phyloP scores from a whole-genome alignment of 2,113 vertebrate species.

The Acanthochromis polyacanthus region DNA sequence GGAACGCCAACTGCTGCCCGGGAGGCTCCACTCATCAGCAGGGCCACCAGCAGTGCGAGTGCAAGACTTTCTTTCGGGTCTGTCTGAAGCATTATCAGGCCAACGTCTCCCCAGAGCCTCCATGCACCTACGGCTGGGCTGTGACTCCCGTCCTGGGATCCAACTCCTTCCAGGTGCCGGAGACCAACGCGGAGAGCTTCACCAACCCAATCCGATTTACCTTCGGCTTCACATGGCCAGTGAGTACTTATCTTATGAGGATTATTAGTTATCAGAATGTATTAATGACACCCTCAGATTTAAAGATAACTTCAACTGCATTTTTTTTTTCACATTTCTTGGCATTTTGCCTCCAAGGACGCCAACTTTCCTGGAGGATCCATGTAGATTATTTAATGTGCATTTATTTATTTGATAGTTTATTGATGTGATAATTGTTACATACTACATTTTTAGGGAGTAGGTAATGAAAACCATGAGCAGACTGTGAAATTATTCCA shows the following conservation, averaged over 20 bases:
- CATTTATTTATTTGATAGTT: background rate
- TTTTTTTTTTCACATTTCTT: background rate
- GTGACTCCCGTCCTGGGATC: constrained; percentile 96
- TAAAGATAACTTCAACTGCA: background rate
- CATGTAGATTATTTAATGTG: background rate
- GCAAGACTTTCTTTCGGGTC: constrained; percentile 97
- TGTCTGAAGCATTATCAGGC: constrained; percentile 98
- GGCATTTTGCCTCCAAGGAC: background rate
- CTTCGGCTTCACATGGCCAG: constrained; percentile 98
- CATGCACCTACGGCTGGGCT: constrained; percentile 96
- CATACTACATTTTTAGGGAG: background rate
- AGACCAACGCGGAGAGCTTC: constrained; percentile 90
- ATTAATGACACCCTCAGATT: background rate
- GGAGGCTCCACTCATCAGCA: constrained; percentile 78
- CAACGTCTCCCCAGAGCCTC: constrained; percentile 96
- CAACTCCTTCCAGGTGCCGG: constrained; percentile 96
- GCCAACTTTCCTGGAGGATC: background rate
- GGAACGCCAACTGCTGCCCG: constrained; percentile 93
- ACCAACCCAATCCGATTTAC: constrained; percentile 95
- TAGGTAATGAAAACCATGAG: background rate
- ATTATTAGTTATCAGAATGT: background rate
- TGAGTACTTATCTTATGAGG: constrained; percentile 80
- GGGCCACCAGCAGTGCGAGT: constrained; percentile 92
- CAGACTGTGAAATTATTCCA: constrained; percentile 36
- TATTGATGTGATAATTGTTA: background rate